These are phyloP conservation scores for Bradypodion ventrale DNA, from an alignment of 2,797 vertebrate species.

Conservation along the genomic window DNA sequence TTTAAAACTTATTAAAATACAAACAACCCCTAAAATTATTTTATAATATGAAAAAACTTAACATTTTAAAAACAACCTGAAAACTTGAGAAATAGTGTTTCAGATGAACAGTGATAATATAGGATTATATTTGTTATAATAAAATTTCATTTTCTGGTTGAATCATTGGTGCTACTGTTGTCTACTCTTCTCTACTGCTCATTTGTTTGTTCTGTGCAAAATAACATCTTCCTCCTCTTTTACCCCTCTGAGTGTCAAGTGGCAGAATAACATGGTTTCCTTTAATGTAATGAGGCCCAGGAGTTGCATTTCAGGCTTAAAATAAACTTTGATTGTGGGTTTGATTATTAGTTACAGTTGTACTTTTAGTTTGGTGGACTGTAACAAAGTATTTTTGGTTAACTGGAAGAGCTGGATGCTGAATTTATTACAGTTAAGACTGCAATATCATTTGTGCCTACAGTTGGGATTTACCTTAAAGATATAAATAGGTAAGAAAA, in stretches of 20 bases:
- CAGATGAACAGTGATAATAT: too few relatives aligned
- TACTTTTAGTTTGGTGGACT: background rate
- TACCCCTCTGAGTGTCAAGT: too few relatives aligned
- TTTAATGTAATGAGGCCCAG: background rate
- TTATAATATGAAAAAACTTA: too few relatives aligned
- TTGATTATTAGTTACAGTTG: background rate
- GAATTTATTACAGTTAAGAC: background rate
- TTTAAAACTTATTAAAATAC: too few relatives aligned
- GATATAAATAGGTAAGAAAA: background rate
- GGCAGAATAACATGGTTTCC: background rate
- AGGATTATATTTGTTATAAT: background rate
- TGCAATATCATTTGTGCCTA: background rate
- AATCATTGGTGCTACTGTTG: background rate
- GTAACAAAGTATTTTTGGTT: too few relatives aligned
- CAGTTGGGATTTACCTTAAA: background rate
- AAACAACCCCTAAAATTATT: too few relatives aligned
- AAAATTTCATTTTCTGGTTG: background rate
- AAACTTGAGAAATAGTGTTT: too few relatives aligned
- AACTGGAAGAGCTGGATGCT: background rate
- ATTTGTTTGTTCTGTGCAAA: background rate
- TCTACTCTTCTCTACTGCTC: background rate
- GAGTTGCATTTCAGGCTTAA: background rate
- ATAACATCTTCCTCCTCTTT: too few relatives aligned
- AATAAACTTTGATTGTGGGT: background rate
- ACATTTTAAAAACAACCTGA: too few relatives aligned